phyloP scores from a whole-genome alignment of 2,888 invertebrate genomes.

The Rhaphigaster nebulosa region DNA sequence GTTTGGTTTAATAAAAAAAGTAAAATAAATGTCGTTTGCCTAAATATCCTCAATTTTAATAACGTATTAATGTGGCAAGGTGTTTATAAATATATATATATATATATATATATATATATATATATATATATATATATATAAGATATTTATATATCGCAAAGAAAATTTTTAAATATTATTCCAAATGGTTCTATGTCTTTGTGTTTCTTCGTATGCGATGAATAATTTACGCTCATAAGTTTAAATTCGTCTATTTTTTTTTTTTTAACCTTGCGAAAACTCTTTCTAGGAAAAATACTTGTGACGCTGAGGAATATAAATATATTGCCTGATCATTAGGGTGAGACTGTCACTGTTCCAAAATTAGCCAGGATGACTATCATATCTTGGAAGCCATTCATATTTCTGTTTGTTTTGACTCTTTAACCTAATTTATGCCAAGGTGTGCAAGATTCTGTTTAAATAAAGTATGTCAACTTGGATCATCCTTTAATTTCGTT shows the following conservation, averaged over 20 bases:
- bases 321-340: not conserved
- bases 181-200: not conserved
- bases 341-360: not conserved
- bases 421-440: not conserved
- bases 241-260: not conserved
- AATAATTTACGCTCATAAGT: not conserved
- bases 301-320: not conserved
- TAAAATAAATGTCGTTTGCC: too few species aligned
- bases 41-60: too few species aligned
- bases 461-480: not conserved
- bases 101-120: too few species aligned
- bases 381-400: constrained; percentile 2
- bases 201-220: not conserved
- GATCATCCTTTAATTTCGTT: not conserved
- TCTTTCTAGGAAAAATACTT: not conserved
- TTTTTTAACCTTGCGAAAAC: not conserved
- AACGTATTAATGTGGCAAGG: too few species aligned
- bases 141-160: too few species aligned
- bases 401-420: constrained; percentile 11
- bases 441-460: not conserved
- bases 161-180: too few species aligned
- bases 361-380: not conserved
- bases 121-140: too few species aligned
- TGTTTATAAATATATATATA: too few species aligned
- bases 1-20: too few species aligned